Evolutionary conservation across 2,113 vertebrate species (phyloP).

Genomic region (Lophochroa leadbeateri): DNA sequence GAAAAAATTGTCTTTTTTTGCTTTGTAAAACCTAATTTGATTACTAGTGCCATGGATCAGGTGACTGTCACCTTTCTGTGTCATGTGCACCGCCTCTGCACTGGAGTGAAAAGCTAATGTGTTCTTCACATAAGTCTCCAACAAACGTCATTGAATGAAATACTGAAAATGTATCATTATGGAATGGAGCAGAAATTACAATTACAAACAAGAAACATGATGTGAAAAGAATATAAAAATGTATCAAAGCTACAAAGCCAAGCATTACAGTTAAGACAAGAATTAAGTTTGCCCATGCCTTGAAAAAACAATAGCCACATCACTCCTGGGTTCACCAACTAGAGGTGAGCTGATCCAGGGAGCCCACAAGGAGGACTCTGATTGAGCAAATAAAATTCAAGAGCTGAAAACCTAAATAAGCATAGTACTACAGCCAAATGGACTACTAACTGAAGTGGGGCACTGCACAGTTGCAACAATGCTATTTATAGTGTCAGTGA

Average conservation of each 20-base stretch:
- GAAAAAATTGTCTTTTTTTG: not conserved
- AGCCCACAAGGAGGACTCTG: not conserved
- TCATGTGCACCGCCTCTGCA: not conserved
- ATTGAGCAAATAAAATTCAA: not conserved
- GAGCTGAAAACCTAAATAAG: not conserved
- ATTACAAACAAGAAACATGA: not conserved
- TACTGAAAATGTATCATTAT: not conserved
- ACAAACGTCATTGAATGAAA: not conserved
- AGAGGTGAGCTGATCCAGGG: not conserved
- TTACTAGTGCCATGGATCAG: not conserved
- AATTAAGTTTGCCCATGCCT: not conserved
- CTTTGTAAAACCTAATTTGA: not conserved
- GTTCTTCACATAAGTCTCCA: not conserved
- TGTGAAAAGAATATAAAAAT: not conserved
- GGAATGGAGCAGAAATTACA: not conserved
- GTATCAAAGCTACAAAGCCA: not conserved
- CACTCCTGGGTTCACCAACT: not conserved
- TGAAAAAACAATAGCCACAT: not conserved
- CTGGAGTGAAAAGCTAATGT: not conserved
- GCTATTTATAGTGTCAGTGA: not conserved
- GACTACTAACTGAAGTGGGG: not conserved
- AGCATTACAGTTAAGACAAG: not conserved
- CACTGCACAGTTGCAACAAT: not conserved
- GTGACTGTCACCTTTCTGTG: not conserved
- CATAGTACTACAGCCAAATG: not conserved